A percentile compares a stretch with the other conserved stretches of the same genome.
These are phyloP conservation scores for Uria lomvia DNA, from an alignment of 2,113 vertebrate genomes.

Conservation along the genomic window DNA sequence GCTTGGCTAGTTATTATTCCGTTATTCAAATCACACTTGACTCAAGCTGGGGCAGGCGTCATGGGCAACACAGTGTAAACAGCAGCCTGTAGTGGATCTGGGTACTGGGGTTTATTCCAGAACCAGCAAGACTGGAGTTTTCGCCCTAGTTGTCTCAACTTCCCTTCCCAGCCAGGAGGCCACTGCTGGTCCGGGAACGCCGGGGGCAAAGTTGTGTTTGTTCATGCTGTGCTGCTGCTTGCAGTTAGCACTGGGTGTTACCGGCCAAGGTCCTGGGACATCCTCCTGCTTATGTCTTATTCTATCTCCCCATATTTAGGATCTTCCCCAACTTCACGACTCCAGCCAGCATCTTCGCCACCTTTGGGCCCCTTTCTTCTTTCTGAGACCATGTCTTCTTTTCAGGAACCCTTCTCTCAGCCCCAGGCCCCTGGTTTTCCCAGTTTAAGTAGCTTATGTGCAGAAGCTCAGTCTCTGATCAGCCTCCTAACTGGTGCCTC, in stretches of 20 bases:
- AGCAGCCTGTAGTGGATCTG: neutral
- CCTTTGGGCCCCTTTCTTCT: neutral
- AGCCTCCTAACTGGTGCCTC: neutral
- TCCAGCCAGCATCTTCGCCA: neutral
- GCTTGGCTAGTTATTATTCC: neutral
- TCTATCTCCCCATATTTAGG: neutral
- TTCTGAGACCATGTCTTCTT: neutral
- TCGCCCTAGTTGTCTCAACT: neutral
- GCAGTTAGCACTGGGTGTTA: neutral
- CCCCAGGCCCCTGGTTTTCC: neutral
- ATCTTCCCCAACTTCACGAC: neutral
- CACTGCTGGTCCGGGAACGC: rapidly evolving
- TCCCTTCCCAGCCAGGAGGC: neutral
- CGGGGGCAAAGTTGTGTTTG: neutral
- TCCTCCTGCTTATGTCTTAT: neutral
- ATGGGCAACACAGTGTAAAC: neutral
- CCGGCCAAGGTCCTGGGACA: neutral
- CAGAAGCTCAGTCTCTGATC: neutral
- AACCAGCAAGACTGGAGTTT: neutral
- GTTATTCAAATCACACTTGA: neutral
- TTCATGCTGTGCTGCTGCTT: neutral
- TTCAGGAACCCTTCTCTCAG: neutral
- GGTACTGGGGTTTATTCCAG: neutral
- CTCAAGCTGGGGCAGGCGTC: neutral
- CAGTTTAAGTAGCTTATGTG: neutral